Base-by-base conservation (phyloP, 2,888 invertebrate species). In the Parnassius apollo region DNA sequence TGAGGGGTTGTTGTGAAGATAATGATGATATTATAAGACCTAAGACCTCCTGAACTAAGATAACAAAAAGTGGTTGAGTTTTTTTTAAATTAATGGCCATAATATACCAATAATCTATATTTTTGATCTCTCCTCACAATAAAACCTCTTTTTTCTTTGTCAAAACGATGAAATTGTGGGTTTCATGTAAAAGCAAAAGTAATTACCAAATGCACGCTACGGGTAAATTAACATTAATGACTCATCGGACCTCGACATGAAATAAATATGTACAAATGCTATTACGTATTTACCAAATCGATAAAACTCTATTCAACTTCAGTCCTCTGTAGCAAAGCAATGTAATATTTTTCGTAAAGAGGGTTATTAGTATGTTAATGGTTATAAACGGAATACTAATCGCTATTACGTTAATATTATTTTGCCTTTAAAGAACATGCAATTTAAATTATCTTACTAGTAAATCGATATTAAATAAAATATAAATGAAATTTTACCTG, bases 401-500 rank as follows among this genome's bases (percentile, higher is more conserved):
- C 35, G 35, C 7, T 35, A 35, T 7, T 35, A 35, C 7, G 7
- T 1, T 35, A 35, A 35, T 35, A 35, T 35, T 4, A 7, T 35
- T 35, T 7, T 35, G 1, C 7, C 4, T 35, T 35, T 35, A 35
- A 35, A 35, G 35, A 3, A 12, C 10, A 46, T 46, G 46, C 1
- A 46, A 46, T 12, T 9, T 46, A 1, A 9, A 18, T 9, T 22
- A 1, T 9, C 18, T 51, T 11, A 2, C 25, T 22, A 22, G 13
- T 51, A 51, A n/a, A 22, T 51, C 9, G 4, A 9, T 22, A 18
- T 22, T 2, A 22, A 7, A 51, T 9, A 12, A 35, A 35, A 53
- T n/a, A n/a, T 42, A 54, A 59, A 57, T 2, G 44, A 68, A 83
- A 35, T 35, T 35, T 82, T 77, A 95, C 95, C 94, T 96, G 95